Evolutionary conservation across 2,113 vertebrate species (phyloP).

Genomic region (Albula glossodonta): DNA sequence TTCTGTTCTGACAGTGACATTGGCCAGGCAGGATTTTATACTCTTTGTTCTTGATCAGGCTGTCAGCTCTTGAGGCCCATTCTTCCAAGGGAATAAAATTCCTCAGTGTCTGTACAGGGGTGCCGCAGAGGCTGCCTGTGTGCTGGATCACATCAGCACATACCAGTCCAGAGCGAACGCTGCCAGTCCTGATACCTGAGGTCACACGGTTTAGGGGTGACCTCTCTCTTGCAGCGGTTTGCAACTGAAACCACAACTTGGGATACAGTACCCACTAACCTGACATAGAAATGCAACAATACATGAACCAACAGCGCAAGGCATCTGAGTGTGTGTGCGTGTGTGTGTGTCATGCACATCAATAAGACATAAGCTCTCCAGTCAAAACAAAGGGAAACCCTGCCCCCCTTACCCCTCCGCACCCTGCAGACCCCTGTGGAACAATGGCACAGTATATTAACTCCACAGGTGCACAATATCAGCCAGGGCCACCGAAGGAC

Average conservation of each 20-base stretch:
- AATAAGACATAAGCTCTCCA: constrained; percentile 32
- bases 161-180: neutral
- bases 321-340: neutral
- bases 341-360: neutral
- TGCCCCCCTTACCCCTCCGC: constrained; percentile 15
- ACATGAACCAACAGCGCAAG: constrained; percentile 41
- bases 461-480: constrained; percentile 72
- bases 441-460: constrained; percentile 63
- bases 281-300: constrained; percentile 34
- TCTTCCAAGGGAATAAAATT: neutral
- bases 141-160: neutral
- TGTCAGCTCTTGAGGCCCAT: neutral
- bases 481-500: constrained; percentile 42
- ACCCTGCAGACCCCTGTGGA: neutral
- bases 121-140: neutral
- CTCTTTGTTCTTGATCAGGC: neutral
- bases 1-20: neutral
- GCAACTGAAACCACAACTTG: neutral
- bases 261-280: neutral
- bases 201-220: neutral
- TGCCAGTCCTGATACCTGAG: neutral
- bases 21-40: neutral
- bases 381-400: constrained; percentile 51
- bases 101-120: neutral
- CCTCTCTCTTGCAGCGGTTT: neutral